Evolutionary conservation across 2,113 vertebrate species (phyloP), one percentile per base, ranked within the genome.

Genomic region (Pachypanchax playfairii): DNA sequence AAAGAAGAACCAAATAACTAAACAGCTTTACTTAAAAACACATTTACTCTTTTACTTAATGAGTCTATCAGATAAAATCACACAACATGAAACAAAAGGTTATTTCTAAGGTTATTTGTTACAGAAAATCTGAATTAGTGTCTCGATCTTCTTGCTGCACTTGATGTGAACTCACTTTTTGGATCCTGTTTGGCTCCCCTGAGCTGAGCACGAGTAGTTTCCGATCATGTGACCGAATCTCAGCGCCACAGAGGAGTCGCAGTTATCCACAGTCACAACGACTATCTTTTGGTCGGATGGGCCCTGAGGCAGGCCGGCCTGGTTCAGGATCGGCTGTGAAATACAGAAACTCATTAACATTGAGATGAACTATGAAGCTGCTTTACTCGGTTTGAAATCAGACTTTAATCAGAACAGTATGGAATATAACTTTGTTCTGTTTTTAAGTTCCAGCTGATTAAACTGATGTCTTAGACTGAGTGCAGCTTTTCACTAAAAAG

Each of bases 221-320:
- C 94, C 92, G 4, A 97, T 91, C 70, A 85, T 8, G n/a, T 86
- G 81, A 48, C 95, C 94, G 0, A 97, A 98, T 56, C 92, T 92
- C 73, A 98, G 89, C 6, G 96, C 95, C 85, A 98, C 89, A 0
- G 92, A 92, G 0, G 91, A 87, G 81, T 98, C 96, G 22, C 96
- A 98, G 89, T 94, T 91, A 17, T 98, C 96, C 83, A 98, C 92
- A 0, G 93, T 94, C 86, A 98, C 93, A 43, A 96, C 91, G 0
- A 95, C 94, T 2, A 97, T 91, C 89, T 98, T 98, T 86, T 97
- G 93, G 74, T 97, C 96, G 0, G 96, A 98, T 2, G 96, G 96
- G 25, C 96, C 96, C 85, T 96, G 95, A 0, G 94, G 93, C 41
- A 96, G 86, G 47, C 96, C 96, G 0, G 90, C 93, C 65, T 90